Evolutionary conservation across 2,113 vertebrate species (phyloP), one percentile per base, ranked within the genome.

Genomic region (Strix uralensis): DNA sequence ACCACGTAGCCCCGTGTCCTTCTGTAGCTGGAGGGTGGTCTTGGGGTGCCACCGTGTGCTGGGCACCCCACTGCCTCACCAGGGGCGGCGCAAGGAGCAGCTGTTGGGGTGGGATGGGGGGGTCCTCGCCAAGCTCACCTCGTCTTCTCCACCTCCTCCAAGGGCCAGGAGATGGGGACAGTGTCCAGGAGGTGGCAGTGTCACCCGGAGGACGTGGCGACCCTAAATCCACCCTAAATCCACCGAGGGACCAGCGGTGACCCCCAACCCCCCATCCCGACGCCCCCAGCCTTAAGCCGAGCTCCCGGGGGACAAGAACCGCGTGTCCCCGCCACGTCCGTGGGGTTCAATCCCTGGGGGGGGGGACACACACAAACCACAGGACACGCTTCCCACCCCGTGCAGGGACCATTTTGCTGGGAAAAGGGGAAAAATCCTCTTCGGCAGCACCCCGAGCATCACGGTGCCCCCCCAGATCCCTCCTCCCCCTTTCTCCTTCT

Each of bases 11-110:
- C 54, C 12, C 15, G 0, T 15, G 70, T 14, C 34, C 42, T 47
- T 20, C 9, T 4, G 46, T 10, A 7, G 23, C 62, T 9, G 62
- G 54, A 21, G 19, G 7, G 13, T 7, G 79, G 17, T 15, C 16
- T 26, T 30, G 63, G 29, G 73, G 42, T 34, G 65, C 49, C 42
- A 8, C 47, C 23, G 0, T 2, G 9, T 3, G 22, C 19, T 10
- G 7, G 32, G 13, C 8, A 2, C 11, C 55, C 19, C 23, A 1
- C 6, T 25, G 20, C 67, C 52, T 74, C 47, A 13, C 51, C 12
- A 3, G 15, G 17, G 6, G 6, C 0, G 2, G 1, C 38, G 36
- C 2, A 2, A 15, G 40, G 49, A 13, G 27, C 7, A 11, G 38
- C 16, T 5, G 18, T 4, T 10, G 42, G 52, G 46, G 11, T 9